Base-by-base conservation (phyloP, 2,888 invertebrate genomes). In the Selenia dentaria region DNA sequence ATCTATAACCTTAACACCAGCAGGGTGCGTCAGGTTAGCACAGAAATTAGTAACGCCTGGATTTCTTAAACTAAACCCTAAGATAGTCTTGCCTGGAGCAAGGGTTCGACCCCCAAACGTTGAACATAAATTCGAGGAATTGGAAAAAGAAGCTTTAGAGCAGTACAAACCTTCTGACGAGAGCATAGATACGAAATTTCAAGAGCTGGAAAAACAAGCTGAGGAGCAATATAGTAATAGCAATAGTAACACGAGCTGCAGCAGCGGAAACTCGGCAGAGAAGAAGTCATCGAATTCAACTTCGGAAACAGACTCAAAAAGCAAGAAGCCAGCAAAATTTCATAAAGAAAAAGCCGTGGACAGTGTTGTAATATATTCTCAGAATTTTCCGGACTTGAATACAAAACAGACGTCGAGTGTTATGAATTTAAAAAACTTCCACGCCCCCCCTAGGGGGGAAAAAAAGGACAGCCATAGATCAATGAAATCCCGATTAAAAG, bases 191-290 rank as follows among this genome's bases (percentile, higher is more conserved):
- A 92, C 91, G 5, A 92, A 92, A 57, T 92, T 92, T 67, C 87
- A 92, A 39, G 94, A 94, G 53, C 74, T 94, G 44, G 94, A 94
- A 63, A 89, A 92, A 46, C 92, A 94, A 62, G 94, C 94, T 0
- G 92, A 92, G 35, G 94, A 94, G 62, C 94, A 94, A 65, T 94
- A 94, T 70, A 92, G 91, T 60, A 81, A 81, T 0, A 89, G 90
- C 55, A 88, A 88, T 47, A 90, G 89, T 56, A 88, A 87, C 51
- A 90, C 89, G 0, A 91, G 90, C 50, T 90, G 88, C 61, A 86
- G 88, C 62, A 89, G 88, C 54, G 86, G 82, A 0, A 79, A 81
- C 44, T 84, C 85, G 0, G 76, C 75, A 6, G 83, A 83, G 51
- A 88, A 87, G 39, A 71, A 74, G 32, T 58, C 63, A 1, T 59